Conservation (phyloP, 2,888 invertebrate genomes). For the Andrena marginata region DNA sequence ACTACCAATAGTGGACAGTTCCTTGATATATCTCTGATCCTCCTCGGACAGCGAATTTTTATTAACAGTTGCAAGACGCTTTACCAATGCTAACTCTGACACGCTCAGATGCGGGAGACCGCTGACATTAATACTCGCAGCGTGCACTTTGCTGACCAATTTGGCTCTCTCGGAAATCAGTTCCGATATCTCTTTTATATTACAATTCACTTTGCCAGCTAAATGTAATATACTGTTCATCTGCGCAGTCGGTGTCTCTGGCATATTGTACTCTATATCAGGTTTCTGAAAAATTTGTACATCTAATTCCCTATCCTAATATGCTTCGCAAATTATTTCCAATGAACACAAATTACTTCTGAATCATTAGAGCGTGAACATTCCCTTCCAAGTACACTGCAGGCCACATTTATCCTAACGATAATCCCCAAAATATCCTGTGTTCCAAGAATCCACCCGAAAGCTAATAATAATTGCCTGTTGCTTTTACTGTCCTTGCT, state of each 20-base stretch:
- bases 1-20: conserved; percentile 57
- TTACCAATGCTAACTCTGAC: conserved; percentile 70
- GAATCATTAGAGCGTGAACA: conserved; percentile 47
- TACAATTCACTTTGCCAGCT: conserved; percentile 72
- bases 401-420: conserved; percentile 70
- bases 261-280: not conserved
- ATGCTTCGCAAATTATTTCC: not conserved
- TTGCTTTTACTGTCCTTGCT: conserved; percentile 70
- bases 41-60: conserved; percentile 22
- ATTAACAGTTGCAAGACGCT: conserved; percentile 49
- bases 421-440: conserved; percentile 73
- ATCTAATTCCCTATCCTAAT: not conserved
- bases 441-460: conserved; percentile 81
- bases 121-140: conserved; percentile 66
- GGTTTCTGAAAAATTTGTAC: conserved; percentile 25
- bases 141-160: conserved; percentile 71
- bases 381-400: conserved; percentile 77
- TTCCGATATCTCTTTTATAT: conserved; percentile 73
- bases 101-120: conserved; percentile 75
- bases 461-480: conserved; percentile 81
- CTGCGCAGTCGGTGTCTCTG: conserved; percentile 24
- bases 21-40: conserved; percentile 52
- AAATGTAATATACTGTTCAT: conserved; percentile 64
- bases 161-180: conserved; percentile 66
- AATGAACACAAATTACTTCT: conserved; percentile 22